These are phyloP conservation scores for Ochropacha duplaris DNA, from an alignment of 2,888 invertebrate genomes.

Conservation along the genomic window DNA sequence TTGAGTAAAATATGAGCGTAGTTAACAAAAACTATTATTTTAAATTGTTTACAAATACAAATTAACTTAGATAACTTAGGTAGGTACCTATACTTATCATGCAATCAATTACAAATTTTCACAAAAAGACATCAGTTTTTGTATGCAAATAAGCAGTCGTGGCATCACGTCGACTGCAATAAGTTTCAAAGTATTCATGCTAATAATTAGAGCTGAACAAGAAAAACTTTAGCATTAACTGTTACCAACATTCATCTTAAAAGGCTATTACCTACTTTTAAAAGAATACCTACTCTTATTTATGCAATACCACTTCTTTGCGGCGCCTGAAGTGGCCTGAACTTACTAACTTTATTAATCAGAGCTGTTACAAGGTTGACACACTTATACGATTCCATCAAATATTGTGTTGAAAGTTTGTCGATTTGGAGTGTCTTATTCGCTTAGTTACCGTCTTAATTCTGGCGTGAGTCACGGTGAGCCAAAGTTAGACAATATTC, in stretches of 20 bases:
- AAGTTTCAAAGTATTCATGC: background rate
- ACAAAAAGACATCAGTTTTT: background rate
- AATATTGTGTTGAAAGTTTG: background rate
- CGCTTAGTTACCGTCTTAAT: background rate
- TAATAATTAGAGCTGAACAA: background rate
- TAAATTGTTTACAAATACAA: no score
- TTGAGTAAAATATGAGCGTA: no score
- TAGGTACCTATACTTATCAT: no score
- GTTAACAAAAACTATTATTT: no score
- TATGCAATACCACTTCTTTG: background rate
- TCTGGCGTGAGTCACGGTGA: constrained; percentile 1
- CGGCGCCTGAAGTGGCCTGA: background rate
- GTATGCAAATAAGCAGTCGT: background rate
- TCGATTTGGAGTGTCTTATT: background rate
- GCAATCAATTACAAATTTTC: no score
- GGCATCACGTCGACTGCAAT: background rate
- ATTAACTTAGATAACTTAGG: no score
- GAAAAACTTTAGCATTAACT: background rate
- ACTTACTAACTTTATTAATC: constrained; percentile 1
- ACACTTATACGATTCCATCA: background rate
- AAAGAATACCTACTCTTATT: background rate
- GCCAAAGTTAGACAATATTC: constrained; percentile 10
- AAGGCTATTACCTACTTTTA: background rate
- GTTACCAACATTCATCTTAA: background rate
- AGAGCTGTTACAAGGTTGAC: background rate